These are phyloP conservation scores for Stenodera caucasica DNA, from an alignment of 2,888 invertebrate genomes.

Conservation along the genomic window DNA sequence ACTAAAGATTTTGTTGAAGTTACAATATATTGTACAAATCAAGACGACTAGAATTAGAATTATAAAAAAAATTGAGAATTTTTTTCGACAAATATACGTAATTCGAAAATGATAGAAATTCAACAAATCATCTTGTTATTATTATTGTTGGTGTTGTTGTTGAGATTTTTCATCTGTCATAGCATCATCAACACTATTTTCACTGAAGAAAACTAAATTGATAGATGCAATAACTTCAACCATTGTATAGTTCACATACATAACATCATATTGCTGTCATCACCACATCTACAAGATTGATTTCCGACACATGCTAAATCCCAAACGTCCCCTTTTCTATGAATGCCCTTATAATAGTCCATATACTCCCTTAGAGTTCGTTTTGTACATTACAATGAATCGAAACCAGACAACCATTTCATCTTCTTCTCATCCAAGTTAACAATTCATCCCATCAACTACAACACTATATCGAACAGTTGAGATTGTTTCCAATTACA, in stretches of 20 bases:
- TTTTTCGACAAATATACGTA: too few species aligned
- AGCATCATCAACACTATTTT: background rate
- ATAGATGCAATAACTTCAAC: conserved; percentile 34
- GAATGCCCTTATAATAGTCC: conserved; percentile 14
- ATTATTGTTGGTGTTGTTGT: background rate
- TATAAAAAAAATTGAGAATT: too few species aligned
- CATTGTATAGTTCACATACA: conserved; percentile 38
- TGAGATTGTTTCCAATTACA: conserved; percentile 8
- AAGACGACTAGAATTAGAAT: too few species aligned
- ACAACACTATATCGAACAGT: conserved; percentile 5
- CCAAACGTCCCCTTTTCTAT: conserved; percentile 33
- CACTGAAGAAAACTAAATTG: conserved; percentile 12
- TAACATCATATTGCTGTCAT: conserved; percentile 41
- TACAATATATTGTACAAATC: too few species aligned
- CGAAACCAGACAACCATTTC: conserved; percentile 6
- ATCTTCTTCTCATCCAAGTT: conserved; percentile 4
- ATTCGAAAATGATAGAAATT: too few species aligned
- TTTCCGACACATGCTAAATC: conserved; percentile 44
- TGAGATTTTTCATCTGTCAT: background rate
- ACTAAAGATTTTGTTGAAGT: too few species aligned
- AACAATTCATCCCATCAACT: conserved; percentile 4
- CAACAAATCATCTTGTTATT: background rate
- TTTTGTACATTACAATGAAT: conserved; percentile 13
- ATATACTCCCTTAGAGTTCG: conserved; percentile 9
- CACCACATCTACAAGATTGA: conserved; percentile 44